A percentile compares a stretch with the other conserved stretches of the same genome.
Conservation (phyloP, 2,888 invertebrate genomes). For the Caenorhabditis imperialis region DNA sequence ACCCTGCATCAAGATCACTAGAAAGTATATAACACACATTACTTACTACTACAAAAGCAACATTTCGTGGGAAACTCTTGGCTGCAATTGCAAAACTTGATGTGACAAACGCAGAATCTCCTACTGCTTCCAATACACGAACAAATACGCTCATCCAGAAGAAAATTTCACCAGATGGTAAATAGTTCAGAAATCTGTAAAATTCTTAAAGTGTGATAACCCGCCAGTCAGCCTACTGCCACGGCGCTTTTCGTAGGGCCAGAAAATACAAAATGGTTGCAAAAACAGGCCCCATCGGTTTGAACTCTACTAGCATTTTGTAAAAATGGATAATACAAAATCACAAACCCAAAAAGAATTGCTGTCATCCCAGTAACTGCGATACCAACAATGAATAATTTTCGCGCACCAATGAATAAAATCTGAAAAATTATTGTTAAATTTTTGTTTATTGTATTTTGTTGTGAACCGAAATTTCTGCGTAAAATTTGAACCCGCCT, state of each 20-base stretch:
- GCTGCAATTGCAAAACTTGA: constrained; percentile 80
- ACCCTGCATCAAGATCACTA: no score
- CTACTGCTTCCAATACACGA: constrained; percentile 75
- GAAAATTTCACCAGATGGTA: constrained; percentile 74
- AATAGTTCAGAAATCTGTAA: constrained; percentile 73
- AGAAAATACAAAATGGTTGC: no score
- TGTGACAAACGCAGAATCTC: constrained; percentile 78
- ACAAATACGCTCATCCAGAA: constrained; percentile 75
- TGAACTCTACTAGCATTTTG: neutral
- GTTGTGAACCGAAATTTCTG: no score
- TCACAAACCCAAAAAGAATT: constrained; percentile 84
- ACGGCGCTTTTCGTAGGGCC: no score
- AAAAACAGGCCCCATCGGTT: neutral
- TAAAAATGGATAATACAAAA: neutral
- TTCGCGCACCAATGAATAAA: constrained; percentile 86
- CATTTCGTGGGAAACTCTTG: constrained; percentile 79
- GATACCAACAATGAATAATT: constrained; percentile 88
- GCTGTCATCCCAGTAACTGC: constrained; percentile 88
- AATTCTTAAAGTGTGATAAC: no score
- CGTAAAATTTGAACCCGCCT: no score
- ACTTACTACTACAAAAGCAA: constrained; percentile 79
- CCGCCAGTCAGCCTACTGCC: no score
- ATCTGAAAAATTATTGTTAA: constrained; percentile 80
- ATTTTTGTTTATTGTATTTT: neutral
- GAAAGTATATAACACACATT: constrained; percentile 10